Evolutionary conservation across 2,888 invertebrate species (phyloP), one percentile per base, ranked within the genome.

Genomic region (Melanchra persicariae): DNA sequence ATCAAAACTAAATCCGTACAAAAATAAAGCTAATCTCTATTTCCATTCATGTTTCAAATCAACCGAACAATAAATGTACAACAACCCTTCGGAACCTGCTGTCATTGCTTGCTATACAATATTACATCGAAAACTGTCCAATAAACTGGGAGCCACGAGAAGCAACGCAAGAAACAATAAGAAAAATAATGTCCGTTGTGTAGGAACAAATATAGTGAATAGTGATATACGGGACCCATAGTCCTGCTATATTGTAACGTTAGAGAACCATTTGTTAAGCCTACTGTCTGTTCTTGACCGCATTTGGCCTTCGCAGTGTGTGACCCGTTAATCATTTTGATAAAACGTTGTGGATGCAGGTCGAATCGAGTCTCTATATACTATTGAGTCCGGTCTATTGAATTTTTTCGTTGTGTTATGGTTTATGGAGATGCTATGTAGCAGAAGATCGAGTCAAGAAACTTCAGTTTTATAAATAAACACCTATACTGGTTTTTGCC

Each of bases 311-410:
- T 75, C 64, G 73, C 26, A 76, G 60, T 71, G 61, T 71, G 64
- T 70, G 72, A 37, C 66, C 76, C 65, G 79, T 88, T 81, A 83
- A 85, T 88, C 83, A 87, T 84, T 74, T 79, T 85, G 85, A 87
- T 85, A 55, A 75, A 82, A 81, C 74, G 80, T 78, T 81, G 57
- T 67, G 69, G 47, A 70, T 73, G 58, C 69, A 79, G 68, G 74
- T 73, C 57, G 37, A 77, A 68, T 72, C 60, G 40, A 62, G 17
- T 54, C 49, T 54, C 49, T 61, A 63, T 79, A 64, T 1, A 54
- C 54, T 65, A 49, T 62, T 49, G 40, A 15, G 12, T 49, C 34
- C 51, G 12, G 43, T 17, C 6, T 51, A 24, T 34, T 26, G 34
- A 6, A 24, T 26, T n/a, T 15, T 61, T 63, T 47, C 10, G 10